Base-by-base conservation (phyloP, 2,797 vertebrate genomes). In the Bryconaethiops microstoma region DNA sequence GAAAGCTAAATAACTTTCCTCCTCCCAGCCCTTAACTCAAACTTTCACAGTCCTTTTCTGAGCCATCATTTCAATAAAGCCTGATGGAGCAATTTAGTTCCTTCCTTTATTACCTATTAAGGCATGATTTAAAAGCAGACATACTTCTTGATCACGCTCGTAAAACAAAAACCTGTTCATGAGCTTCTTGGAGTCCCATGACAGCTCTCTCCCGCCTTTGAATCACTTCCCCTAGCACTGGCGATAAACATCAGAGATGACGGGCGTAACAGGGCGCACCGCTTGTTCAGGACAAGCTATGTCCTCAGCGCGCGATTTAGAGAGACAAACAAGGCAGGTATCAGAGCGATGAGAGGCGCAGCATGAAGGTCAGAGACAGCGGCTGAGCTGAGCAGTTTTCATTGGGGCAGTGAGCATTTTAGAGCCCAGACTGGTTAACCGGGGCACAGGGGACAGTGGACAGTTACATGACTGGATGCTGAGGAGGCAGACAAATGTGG, bases 161-260 rank as follows among this genome's bases (percentile, higher is more conserved):
- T 87, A 78, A 83, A 80, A 73, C 70, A 64, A 72, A 60, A 80
- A 77, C 23, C 52, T 59, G 69, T 55, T 73, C 17, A 17, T 67
- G 40, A 63, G 25, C 35, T 35, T 67, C 64, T 67, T 17, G 39
- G 64, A 17, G 64, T 67, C 64, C 64, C 64, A 42, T 67, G 8
- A n/a, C 8, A n/a, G 39, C 39, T 5, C 62, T 1, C 52, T 12
- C 16, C 48, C 48, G 12, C 25, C 65, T 77, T 82, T 75, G 82
- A 87, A 74, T 5, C 52, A 79, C 77, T 81, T 79, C 59, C 29
- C 74, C 63, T 81, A 81, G 69, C 76, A 57, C 35, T 23, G 19
- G 64, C 35, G 29, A 82, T 85, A 85, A 87, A 85, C 71, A 85
- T 68, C 69, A 52, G 64, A 55, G 76, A 79, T 64, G 81, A 83